Conservation (phyloP, 2,797 vertebrate genomes). For the Rhinella marina region DNA sequence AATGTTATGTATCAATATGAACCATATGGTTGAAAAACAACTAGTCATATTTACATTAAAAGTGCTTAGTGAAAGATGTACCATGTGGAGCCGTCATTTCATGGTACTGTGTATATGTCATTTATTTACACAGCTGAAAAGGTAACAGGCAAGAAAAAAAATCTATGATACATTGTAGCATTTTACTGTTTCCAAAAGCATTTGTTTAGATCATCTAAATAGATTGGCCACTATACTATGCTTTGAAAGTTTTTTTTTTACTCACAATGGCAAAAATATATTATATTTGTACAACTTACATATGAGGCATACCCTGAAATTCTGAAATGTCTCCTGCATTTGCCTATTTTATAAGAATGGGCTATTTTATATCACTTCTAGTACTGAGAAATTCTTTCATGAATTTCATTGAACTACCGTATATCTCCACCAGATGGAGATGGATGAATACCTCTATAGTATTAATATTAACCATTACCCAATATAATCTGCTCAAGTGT, state of each 20-base stretch:
- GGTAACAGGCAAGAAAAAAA: constrained; percentile 15
- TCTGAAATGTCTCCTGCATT: neutral
- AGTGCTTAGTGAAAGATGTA: constrained; percentile 23
- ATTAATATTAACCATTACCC: neutral
- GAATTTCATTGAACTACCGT: neutral
- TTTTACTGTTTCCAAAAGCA: neutral
- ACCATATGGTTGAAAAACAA: constrained; percentile 20
- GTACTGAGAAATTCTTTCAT: neutral
- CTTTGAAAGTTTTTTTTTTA: neutral
- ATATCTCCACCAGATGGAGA: neutral
- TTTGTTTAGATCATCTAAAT: neutral
- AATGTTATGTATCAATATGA: constrained; percentile 27
- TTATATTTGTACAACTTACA: neutral
- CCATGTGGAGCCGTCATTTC: constrained; percentile 8
- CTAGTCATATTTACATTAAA: constrained; percentile 36
- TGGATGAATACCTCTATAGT: neutral
- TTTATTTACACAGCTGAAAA: constrained; percentile 29
- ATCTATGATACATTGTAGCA: neutral
- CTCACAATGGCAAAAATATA: neutral
- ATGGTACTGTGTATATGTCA: constrained; percentile 5
- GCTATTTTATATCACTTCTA: neutral
- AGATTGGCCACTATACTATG: neutral
- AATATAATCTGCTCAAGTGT: neutral
- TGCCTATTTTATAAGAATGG: neutral
- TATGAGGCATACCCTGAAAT: neutral